phyloP scores from a whole-genome alignment of 2,888 invertebrate genomes.

The Apotomis betuletana region DNA sequence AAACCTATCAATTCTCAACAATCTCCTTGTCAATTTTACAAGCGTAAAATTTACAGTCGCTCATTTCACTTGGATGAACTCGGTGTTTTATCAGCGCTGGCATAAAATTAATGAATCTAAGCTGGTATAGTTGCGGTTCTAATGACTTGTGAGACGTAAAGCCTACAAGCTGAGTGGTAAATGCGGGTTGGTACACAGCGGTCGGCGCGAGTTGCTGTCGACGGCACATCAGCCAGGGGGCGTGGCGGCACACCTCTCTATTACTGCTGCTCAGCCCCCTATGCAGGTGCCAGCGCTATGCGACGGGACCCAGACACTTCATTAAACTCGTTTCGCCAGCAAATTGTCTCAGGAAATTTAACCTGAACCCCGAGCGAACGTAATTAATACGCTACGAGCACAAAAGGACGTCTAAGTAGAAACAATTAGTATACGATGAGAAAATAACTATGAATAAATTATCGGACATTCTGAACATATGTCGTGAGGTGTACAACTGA shows the following conservation, averaged over 20 bases:
- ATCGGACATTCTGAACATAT: conserved; percentile 50
- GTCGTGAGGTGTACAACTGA: conserved; percentile 50
- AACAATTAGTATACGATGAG: conserved; percentile 30
- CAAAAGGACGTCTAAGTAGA: conserved; percentile 20
- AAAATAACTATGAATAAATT: conserved; percentile 44
- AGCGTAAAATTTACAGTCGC: conserved; percentile 27
- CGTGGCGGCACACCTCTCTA: conserved; percentile 79
- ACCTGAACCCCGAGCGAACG: conserved; percentile 21
- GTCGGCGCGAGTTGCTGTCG: conserved; percentile 52
- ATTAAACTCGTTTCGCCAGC: conserved; percentile 52
- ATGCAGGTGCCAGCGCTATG: conserved; percentile 50
- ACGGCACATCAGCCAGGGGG: conserved; percentile 66
- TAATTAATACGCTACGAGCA: conserved; percentile 29
- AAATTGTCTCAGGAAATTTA: conserved; percentile 38
- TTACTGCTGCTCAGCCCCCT: conserved; percentile 62
- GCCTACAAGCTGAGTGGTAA: conserved; percentile 30
- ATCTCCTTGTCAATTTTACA: conserved; percentile 32
- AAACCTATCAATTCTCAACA: too few species aligned
- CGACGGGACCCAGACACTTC: conserved; percentile 48
- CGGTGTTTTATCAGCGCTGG: conserved; percentile 21
- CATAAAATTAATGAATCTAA: conserved; percentile 29
- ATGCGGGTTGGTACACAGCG: conserved; percentile 22
- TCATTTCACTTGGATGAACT: conserved; percentile 20
- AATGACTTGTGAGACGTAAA: conserved; percentile 36
- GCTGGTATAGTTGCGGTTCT: conserved; percentile 26